Evolutionary conservation across 2,113 vertebrate genomes (phyloP), one percentile per base, ranked within the genome.

Genomic region (Anolis carolinensis): DNA sequence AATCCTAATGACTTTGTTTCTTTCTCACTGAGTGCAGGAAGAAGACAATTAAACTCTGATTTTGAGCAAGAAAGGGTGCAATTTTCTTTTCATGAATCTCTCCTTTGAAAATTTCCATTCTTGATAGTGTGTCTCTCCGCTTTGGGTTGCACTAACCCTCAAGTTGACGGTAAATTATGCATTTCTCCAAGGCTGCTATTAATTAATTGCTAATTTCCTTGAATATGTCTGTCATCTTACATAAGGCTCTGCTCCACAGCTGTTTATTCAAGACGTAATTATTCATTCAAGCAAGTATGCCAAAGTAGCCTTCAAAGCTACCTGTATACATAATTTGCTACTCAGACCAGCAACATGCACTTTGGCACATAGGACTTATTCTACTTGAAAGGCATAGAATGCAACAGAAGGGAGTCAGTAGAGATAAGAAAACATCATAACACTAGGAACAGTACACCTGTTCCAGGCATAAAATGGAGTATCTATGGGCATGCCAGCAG

Each of bases 151-250:
- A 44, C 7, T 72, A 30, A 11, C 34, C 59, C 59, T 65, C 27
- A 3, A 36, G 27, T 63, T 27, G 30, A 82, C 13, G 81, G 20
- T 39, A 55, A 86, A 82, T 87, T 2, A 5, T 86, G 89, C 62
- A 88, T 27, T 9, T 72, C 55, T 89, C 71, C 55, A 30, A 44
- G 11, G 39, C n/a, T 86, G 34, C 25, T 73, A 59, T 5, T 70
- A 83, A 34, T 32, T 89, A 32, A 90, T 84, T 84, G 4, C 23
- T 86, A 90, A 79, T 65, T 81, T 83, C 20, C 68, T 80, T 83
- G 89, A 82, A 67, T 89, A 89, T 67, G 90, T 87, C 27, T 74
- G 0, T 74, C 30, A 87, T 84, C 74, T 65, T 87, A 79, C 30
- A 76, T 77, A 91, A 20, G 59, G 80, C 1, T 87, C 3, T n/a